Percentiles rank a stretch among this genome's conserved stretches.
Conservation (phyloP, 1,140 invertebrate species). For the Bathynomus jamesi region DNA sequence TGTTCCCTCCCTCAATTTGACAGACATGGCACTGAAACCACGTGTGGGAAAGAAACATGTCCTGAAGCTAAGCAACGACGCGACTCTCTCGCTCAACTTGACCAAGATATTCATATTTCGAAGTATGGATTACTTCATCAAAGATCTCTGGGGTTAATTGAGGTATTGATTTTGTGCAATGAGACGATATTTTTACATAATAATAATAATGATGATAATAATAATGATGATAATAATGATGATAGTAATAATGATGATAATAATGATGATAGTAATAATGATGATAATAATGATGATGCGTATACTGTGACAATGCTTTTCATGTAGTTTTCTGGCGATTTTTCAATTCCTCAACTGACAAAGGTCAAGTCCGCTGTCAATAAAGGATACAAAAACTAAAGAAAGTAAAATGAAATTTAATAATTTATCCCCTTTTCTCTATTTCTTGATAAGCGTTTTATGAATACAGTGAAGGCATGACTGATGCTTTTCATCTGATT, state of each 20-base stretch:
- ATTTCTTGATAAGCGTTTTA: too few species aligned
- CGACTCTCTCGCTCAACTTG: slow-evolving; percentile 41
- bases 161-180: too few species aligned
- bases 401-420: background rate
- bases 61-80: slow-evolving; percentile 49
- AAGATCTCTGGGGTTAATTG: background rate
- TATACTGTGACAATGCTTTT: background rate
- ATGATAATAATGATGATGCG: background rate
- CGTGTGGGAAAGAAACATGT: slow-evolving; percentile 52
- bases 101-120: slow-evolving; percentile 17
- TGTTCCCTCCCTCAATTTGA: background rate
- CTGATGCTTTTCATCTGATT: background rate
- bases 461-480: too few species aligned
- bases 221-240: too few species aligned
- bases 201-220: too few species aligned
- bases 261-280: background rate
- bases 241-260: background rate
- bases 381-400: background rate
- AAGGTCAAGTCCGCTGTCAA: too few species aligned
- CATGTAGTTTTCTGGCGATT: background rate
- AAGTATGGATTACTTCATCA: background rate
- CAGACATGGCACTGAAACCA: slow-evolving; percentile 43
- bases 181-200: too few species aligned
- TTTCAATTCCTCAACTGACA: background rate
- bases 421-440: too few species aligned